A percentile compares a stretch with the other conserved stretches of the same genome.
phyloP scores from a whole-genome alignment of 1,140 invertebrate genomes.

The Nephotettix cincticeps region DNA sequence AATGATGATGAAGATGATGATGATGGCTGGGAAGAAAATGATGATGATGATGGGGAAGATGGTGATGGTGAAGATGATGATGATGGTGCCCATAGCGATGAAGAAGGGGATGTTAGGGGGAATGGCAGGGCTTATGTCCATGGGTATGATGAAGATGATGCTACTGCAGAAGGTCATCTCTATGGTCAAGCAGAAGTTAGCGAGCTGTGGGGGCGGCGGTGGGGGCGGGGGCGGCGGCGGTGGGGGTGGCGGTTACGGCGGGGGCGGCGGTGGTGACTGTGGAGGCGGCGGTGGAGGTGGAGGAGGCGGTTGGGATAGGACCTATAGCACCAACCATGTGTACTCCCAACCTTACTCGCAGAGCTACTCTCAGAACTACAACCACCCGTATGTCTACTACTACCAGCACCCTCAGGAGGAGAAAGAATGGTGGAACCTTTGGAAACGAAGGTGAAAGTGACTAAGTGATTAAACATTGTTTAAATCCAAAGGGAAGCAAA shows the following conservation, averaged over 20 bases:
- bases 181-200: neutral
- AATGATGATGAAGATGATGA: conserved; percentile 10
- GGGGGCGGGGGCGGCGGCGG: neutral
- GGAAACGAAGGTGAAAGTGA: no score
- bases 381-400: neutral
- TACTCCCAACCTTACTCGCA: conserved; percentile 3
- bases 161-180: neutral
- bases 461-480: no score
- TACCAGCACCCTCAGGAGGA: no score
- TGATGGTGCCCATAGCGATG: conserved; percentile 4
- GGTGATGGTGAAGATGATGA: conserved; percentile 7
- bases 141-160: conserved; percentile 31
- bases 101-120: conserved; percentile 7
- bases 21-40: neutral
- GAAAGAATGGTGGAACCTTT: no score
- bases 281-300: neutral
- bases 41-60: conserved; percentile 19
- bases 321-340: neutral
- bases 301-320: conserved; percentile 2
- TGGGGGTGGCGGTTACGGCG: neutral
- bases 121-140: conserved; percentile 21
- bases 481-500: no score
- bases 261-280: neutral
- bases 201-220: neutral
- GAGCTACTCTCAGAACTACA: neutral